Evolutionary conservation across 2,797 vertebrate genomes (phyloP), one percentile per base, ranked within the genome.

Genomic region (Peromyscus aztecus): DNA sequence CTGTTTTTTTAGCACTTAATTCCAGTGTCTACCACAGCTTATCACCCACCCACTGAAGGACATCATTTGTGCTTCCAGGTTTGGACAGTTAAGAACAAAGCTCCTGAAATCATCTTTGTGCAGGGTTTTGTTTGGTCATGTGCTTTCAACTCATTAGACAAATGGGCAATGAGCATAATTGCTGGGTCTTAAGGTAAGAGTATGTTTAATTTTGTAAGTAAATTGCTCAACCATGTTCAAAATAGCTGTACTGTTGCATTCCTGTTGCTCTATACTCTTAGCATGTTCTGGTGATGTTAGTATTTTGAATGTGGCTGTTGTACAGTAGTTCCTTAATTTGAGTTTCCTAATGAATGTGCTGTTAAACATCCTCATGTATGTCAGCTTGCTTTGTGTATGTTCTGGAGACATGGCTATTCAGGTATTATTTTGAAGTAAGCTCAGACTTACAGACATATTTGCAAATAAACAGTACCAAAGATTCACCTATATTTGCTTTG

Each of bases 21-120:
- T 89, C 17, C 17, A 34, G 67, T 34, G 12, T 86, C 82, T 61
- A 37, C 27, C 34, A 76, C 9, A 34, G n/a, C 52, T 93, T 49
- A 40, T 43, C 71, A 75, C n/a, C 82, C 19, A 90, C 67, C n/a
- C 67, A n/a, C 78, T 91, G 9, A 73, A 46, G 57, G 59, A 49
- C 37, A 65, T 75, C 24, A 21, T 76, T 73, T 19, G 55, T 75
- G 4, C 34, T 95, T 91, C 59, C 13, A 40, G 13, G 49, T 82
- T 52, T 89, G 75, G 75, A 55, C 63, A 93, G 13, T 91, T 89
- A 57, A 2, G 17, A 89, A 21, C 73, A 92, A 91, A 84, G 31
- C 34, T 88, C 40, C 61, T 37, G 3, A 63, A 78, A 86, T 76
- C 65, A 83, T 76, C 73, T 43, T 3, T 75, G 13, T 71, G 10